Percentiles rank a stretch among this genome's conserved stretches.
phyloP scores from a whole-genome alignment of 2,888 invertebrate species.

The Campoplex capitator region DNA sequence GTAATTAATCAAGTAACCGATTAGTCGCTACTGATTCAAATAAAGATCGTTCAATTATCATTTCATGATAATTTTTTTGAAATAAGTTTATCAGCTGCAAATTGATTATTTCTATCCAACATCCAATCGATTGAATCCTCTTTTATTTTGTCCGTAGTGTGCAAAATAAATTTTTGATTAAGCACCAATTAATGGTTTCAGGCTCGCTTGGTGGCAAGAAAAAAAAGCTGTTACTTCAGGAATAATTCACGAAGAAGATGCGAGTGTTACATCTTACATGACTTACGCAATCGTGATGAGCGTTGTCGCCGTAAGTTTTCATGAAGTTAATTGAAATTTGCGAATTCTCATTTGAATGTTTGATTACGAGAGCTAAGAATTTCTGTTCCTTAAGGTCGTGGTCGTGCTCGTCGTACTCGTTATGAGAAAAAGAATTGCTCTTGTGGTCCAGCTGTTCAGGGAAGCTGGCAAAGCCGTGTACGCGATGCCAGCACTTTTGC shows the following conservation, averaged over 20 bases:
- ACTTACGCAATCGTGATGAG: conserved; percentile 87
- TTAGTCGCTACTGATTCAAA: not conserved
- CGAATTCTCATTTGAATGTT: not conserved
- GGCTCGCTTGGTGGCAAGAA: conserved; percentile 84
- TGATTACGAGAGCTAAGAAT: not conserved
- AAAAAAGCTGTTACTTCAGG: conserved; percentile 76
- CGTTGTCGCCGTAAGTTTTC: conserved; percentile 85
- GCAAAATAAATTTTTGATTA: not conserved
- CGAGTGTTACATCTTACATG: conserved; percentile 84
- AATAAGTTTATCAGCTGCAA: not conserved
- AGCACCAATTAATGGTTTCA: conserved; percentile 68
- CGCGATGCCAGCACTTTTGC: conserved; percentile 87
- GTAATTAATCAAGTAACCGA: conserved; percentile 83
- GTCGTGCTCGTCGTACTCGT: conserved; percentile 87
- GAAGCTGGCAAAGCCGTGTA: conserved; percentile 89
- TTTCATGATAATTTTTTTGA: not conserved
- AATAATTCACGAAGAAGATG: conserved; percentile 76
- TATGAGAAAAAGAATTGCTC: conserved; percentile 87
- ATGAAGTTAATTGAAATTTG: not conserved
- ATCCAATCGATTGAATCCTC: not conserved
- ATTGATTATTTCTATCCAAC: not conserved
- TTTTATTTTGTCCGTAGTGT: too few relatives aligned
- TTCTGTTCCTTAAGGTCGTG: conserved; percentile 77
- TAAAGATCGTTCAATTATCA: not conserved
- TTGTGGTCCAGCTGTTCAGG: conserved; percentile 88